Base-by-base conservation (phyloP, 2,797 vertebrate species). In the Microchirus variegatus region DNA sequence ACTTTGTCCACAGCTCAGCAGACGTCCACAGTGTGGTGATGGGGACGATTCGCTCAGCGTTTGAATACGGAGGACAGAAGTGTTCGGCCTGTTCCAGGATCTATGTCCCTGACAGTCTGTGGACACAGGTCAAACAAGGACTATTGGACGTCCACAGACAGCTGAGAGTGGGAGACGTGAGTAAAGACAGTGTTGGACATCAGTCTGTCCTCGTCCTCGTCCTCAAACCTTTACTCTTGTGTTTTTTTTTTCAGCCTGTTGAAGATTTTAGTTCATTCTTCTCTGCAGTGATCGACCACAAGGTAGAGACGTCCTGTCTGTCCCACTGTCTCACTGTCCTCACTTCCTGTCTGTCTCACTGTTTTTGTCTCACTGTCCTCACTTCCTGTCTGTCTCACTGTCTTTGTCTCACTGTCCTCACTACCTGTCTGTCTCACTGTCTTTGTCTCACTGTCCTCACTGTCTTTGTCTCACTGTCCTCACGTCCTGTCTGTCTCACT, bases 81-180 rank as follows among this genome's bases (percentile, higher is more conserved):
- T 98, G 97, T 80, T 98, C 97, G 0, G 97, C 97, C 36, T 99
- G 97, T 85, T 99, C 97, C 2, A 91, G 97, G 80, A 94, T 98
- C 88, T 99, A 99, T 5, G 94, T 92, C 1, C 95, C 97, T 0
- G 89, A 91, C 85, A 91, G 90, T 0, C 74, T 95, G 81, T 99
- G 97, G 97, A 95, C 96, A 4, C 89, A 88, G 83, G 91, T 99
- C 92, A 94, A 89, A 89, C 88, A 83, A 62, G 85, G 84, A 48
- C 94, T 99, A 54, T 89, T 97, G 87, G 89, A 93, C 73, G 83
- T 96, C 40, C 95, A 93, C 75, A 37, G 79, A 54, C 80, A 93
- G 77, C 91, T 98, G 79, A 93, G 80, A 92, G 91, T 98, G 84
- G 97, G 96, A 82, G 81, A 98, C 0, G 97, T 99, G 90, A 96